Evolutionary conservation across 2,797 vertebrate genomes (phyloP), one percentile per base, ranked within the genome.

Genomic region (Sebastes paucispinis): DNA sequence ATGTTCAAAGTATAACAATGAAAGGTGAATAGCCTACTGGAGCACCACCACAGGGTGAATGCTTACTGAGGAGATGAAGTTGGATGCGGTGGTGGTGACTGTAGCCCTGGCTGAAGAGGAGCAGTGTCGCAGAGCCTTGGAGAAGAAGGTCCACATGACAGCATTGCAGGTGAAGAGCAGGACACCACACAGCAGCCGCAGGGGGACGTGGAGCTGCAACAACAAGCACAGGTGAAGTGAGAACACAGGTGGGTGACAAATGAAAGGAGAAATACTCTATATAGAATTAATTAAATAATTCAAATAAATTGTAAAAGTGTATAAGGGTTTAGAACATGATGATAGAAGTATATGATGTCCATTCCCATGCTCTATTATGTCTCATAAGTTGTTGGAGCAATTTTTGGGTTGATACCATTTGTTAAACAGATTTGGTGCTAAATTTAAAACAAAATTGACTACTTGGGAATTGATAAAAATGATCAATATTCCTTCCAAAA

Each of bases 81-180:
- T 99, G 54, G 97, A 96, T 50, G 97, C 97, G 0, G 95, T 97
- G 0, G 95, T 96, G 0, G 96, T 98, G 90, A 99, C 96, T 0
- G 98, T 97, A n/a, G 96, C 97, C 24, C 94, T 69, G 31, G 98
- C 97, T 0, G 98, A 98, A 47, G 97, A 98, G 55, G 96, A 96
- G 66, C 96, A 97, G 87, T 96, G 95, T 16, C 95, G 93, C 68
- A 99, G 96, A 31, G 97, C 98, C 83, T 97, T 98, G 72, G 97
- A 96, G 85, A 99, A 99, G 91, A 97, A 95, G 0, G 95, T 97
- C 98, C 98, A 99, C 98, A 99, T 99, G 82, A 97, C 84, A 0
- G 96, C 93, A 6, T 98, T 98, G 84, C 96, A 97, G 4, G 74
- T 68, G 1, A 98, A 92, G 75, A 97, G 95, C 87, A 97, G 72